Percentiles rank a stretch among this genome's conserved stretches.
phyloP scores from a whole-genome alignment of 2,888 invertebrate genomes.

The Ormia ochracea region DNA sequence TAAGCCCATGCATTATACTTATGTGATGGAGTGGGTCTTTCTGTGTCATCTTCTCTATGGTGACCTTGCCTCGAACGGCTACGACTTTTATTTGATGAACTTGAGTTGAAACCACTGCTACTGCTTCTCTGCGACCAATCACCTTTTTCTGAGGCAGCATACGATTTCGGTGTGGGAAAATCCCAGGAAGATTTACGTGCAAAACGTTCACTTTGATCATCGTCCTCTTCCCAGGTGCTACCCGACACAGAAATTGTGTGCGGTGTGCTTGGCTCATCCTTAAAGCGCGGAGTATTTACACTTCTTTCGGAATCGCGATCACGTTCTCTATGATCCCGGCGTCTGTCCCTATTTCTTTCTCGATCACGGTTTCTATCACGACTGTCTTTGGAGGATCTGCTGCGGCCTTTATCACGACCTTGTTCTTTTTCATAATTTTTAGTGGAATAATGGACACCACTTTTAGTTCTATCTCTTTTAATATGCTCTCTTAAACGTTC shows the following conservation, averaged over 20 bases:
- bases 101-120: conserved; percentile 64
- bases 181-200: conserved; percentile 91
- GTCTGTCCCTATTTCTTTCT: conserved; percentile 64
- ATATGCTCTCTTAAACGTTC: conserved; percentile 84
- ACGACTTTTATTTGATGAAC: conserved; percentile 70
- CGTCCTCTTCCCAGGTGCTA: conserved; percentile 82
- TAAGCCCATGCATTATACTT: conserved; percentile 86
- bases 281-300: conserved; percentile 80
- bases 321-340: conserved; percentile 65
- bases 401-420: conserved; percentile 60
- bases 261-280: conserved; percentile 92
- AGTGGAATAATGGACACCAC: conserved; percentile 67
- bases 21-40: conserved; percentile 91
- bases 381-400: conserved; percentile 71
- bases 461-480: conserved; percentile 76
- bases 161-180: conserved; percentile 88
- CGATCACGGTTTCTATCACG: conserved; percentile 72
- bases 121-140: conserved; percentile 72
- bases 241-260: conserved; percentile 81
- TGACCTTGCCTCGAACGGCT: conserved; percentile 66
- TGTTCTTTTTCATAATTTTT: conserved; percentile 66
- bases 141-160: conserved; percentile 74
- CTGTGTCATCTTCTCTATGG: conserved; percentile 82
- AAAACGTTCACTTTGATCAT: conserved; percentile 77
- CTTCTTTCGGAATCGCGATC: conserved; percentile 72